These are phyloP conservation scores for Hyposoter dolosus DNA, from an alignment of 2,888 invertebrate genomes.

Conservation along the genomic window DNA sequence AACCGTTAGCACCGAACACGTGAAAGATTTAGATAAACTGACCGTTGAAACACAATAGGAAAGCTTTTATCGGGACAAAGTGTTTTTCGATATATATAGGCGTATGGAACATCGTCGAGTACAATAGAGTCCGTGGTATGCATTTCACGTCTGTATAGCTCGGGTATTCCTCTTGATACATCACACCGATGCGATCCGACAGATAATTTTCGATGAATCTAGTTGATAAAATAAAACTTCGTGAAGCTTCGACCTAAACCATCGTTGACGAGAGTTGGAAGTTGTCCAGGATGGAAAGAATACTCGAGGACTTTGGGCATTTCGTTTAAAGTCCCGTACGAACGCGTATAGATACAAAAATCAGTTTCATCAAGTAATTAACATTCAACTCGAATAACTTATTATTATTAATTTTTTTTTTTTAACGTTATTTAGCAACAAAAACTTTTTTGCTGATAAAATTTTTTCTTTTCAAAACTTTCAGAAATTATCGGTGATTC, in stretches of 20 bases:
- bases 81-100: constrained; percentile 17
- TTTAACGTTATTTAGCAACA: background rate
- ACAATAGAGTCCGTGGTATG: constrained; percentile 38
- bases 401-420: background rate
- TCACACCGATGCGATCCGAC: constrained; percentile 48
- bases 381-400: background rate
- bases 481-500: background rate
- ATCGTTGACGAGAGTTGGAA: constrained; percentile 30
- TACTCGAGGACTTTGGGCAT: background rate
- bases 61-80: constrained; percentile 55
- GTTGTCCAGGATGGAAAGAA: constrained; percentile 9
- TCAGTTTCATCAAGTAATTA: background rate
- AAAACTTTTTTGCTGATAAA: no score
- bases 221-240: constrained; percentile 47
- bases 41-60: constrained; percentile 21
- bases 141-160: constrained; percentile 34
- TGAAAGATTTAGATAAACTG: background rate
- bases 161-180: constrained; percentile 6
- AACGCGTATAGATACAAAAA: background rate
- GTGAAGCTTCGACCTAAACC: constrained; percentile 14
- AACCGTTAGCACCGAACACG: background rate
- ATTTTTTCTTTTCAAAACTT: background rate
- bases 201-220: constrained; percentile 55
- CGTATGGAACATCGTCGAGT: background rate
- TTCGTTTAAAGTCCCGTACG: background rate